Evolutionary conservation across 1,140 invertebrate genomes (phyloP), one percentile per base, ranked within the genome.

Genomic region (Pinna nobilis): DNA sequence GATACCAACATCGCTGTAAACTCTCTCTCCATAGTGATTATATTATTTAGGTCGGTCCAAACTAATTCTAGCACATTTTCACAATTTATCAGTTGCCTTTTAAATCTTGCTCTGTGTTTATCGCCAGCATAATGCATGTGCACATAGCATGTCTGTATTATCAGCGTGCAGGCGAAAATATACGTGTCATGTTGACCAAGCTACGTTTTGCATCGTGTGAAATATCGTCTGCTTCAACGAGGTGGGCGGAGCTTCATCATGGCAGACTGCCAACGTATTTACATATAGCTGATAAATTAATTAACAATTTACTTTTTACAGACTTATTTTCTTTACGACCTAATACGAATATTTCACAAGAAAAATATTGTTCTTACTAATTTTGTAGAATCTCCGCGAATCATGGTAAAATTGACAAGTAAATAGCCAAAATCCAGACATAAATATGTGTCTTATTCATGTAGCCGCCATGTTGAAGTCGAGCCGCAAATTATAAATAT

Each of bases 251-350:
- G 70, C 70, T 51, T 49, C 44, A 25, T 39, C 33, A 47, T 73
- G 70, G 70, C 70, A 67, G 35, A 23, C 41, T 73, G 70, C 70
- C 70, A 73, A 44, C 44, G 55, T 13, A 73, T 73, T 73, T 73
- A 73, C 70, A 73, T 73, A 73, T 67, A 73, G 70, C 70, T 73
- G 70, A 73, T 73, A 73, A 73, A 73, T 73, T 73, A 73, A 73
- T 73, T 73, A 73, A 51, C 51, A 51, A 60, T 67, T 50, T 50
- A 50, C 55, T 57, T 41, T 60, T 35, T 37, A 44, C 47, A 64
- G 53, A 73, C 60, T 57, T 41, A n/a, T 67, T 59, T 35, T 47
- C 20, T 44, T 11, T 37, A 32, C 44, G 30, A 57, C 23, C 37
- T 30, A 44, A 28, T 44, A 57, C 66, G 50, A 68, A 68, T 44